These are phyloP conservation scores for Pterostichus niger DNA, from an alignment of 2,888 invertebrate species.

Conservation along the genomic window DNA sequence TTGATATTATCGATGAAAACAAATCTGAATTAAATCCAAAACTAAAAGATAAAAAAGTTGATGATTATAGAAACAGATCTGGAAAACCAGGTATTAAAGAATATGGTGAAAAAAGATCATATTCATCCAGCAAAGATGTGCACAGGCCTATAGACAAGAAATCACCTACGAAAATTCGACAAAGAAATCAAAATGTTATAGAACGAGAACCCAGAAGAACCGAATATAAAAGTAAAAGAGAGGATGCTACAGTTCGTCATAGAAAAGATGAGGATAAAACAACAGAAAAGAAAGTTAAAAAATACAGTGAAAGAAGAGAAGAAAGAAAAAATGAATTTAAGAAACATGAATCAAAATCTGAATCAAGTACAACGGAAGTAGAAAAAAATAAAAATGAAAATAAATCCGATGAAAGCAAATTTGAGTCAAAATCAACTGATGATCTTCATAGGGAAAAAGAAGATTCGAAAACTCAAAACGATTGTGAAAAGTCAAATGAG, in stretches of 20 bases:
- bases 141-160: conserved; percentile 51
- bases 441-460: conserved; percentile 2
- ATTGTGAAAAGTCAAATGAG: conserved; percentile 54
- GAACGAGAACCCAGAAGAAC: conserved; percentile 69
- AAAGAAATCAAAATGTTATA: conserved; percentile 71
- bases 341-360: conserved; percentile 68
- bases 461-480: conserved; percentile 32
- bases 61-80: conserved; percentile 48
- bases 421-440: background rate
- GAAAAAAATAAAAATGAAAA: conserved; percentile 41
- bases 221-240: conserved; percentile 70
- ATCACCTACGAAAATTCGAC: conserved; percentile 63
- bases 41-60: conserved; percentile 58
- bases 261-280: conserved; percentile 71
- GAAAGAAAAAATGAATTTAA: conserved; percentile 75
- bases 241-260: conserved; percentile 67
- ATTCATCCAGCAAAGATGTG: conserved; percentile 54
- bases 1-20: conserved; percentile 57
- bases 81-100: conserved; percentile 56
- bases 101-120: conserved; percentile 53
- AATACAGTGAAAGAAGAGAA: conserved; percentile 76
- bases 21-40: conserved; percentile 47
- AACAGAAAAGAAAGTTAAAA: conserved; percentile 73
- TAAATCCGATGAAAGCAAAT: conserved; percentile 53
- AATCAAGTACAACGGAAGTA: conserved; percentile 66